Evolutionary conservation across 2,888 invertebrate species (phyloP).

Genomic region (Agrotis clavis): DNA sequence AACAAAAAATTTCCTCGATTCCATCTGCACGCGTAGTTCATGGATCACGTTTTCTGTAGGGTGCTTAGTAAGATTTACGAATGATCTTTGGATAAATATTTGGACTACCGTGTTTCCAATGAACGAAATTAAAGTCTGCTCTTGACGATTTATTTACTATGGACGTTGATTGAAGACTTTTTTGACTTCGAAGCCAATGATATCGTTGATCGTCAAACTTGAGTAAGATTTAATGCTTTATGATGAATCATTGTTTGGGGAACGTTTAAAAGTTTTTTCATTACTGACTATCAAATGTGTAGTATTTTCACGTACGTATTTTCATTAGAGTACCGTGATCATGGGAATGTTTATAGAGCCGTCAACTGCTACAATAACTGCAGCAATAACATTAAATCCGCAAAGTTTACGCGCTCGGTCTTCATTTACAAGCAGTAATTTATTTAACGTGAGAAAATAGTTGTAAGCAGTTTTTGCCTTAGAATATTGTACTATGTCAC

Average conservation of each 20-base stretch:
- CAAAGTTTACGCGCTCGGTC: slow-evolving; percentile 43
- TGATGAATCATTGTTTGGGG: slow-evolving; percentile 47
- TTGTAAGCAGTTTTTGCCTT: slow-evolving; percentile 10
- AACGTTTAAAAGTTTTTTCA: slow-evolving; percentile 20
- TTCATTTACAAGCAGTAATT: slow-evolving; percentile 38
- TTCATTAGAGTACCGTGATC: slow-evolving; percentile 43
- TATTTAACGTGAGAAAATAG: slow-evolving; percentile 38
- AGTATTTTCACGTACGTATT: slow-evolving; percentile 38
- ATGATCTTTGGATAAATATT: slow-evolving; percentile 68
- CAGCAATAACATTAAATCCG: slow-evolving; percentile 52
- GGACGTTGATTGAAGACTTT: slow-evolving; percentile 46
- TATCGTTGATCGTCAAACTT: slow-evolving; percentile 21
- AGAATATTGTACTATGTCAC: neutral
- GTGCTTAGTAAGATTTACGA: slow-evolving; percentile 63
- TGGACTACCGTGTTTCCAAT: slow-evolving; percentile 57
- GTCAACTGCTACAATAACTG: slow-evolving; percentile 42
- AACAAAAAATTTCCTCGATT: slow-evolving; percentile 70
- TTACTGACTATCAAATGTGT: slow-evolving; percentile 12
- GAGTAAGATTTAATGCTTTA: slow-evolving; percentile 28
- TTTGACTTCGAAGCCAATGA: slow-evolving; percentile 36
- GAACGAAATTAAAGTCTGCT: slow-evolving; percentile 47
- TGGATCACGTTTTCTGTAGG: slow-evolving; percentile 37
- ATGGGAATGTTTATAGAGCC: slow-evolving; percentile 51
- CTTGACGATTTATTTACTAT: slow-evolving; percentile 51
- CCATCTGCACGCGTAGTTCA: slow-evolving; percentile 21